These are phyloP conservation scores for Arnoldichthys spilopterus DNA, from an alignment of 2,797 vertebrate genomes.

Conservation along the genomic window DNA sequence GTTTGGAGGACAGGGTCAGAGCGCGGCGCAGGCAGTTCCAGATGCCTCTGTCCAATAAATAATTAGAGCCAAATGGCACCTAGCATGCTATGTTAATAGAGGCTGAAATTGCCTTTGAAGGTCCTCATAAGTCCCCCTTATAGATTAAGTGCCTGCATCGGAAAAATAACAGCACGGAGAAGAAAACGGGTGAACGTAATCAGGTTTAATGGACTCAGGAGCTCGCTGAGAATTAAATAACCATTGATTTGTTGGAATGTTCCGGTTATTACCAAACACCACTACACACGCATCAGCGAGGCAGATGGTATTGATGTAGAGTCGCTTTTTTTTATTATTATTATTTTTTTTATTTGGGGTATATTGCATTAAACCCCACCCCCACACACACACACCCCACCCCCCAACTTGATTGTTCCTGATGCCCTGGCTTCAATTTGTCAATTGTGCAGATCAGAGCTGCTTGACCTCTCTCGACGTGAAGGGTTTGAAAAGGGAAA, in stretches of 20 bases:
- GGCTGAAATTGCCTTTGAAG: constrained; percentile 91
- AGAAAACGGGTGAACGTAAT: constrained; percentile 91
- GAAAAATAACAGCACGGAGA: constrained; percentile 88
- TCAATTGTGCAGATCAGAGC: constrained; percentile 51
- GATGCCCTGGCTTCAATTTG: constrained; percentile 54
- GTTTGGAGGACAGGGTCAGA: constrained; percentile 72
- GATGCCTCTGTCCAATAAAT: constrained; percentile 82
- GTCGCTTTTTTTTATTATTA: constrained; percentile 62
- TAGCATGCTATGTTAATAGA: constrained; percentile 87
- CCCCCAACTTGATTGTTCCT: constrained; percentile 54
- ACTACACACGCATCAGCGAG: constrained; percentile 83
- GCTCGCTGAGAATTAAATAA: constrained; percentile 94
- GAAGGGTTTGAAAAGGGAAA: constrained; percentile 10
- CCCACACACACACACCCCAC: too few relatives aligned
- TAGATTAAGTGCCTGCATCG: constrained; percentile 90
- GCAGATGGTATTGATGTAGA: constrained; percentile 82
- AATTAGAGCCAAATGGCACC: constrained; percentile 84
- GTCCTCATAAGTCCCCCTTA: constrained; percentile 92
- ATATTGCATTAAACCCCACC: constrained; percentile 60
- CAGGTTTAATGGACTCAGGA: constrained; percentile 91
- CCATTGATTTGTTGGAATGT: constrained; percentile 92
- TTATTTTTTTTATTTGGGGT: constrained; percentile 66
- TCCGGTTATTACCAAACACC: constrained; percentile 92
- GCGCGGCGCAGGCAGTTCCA: constrained; percentile 66
- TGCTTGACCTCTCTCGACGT: constrained; percentile 48